Base-by-base conservation (phyloP, 2,888 invertebrate species). In the Lasioglossum vierecki region DNA sequence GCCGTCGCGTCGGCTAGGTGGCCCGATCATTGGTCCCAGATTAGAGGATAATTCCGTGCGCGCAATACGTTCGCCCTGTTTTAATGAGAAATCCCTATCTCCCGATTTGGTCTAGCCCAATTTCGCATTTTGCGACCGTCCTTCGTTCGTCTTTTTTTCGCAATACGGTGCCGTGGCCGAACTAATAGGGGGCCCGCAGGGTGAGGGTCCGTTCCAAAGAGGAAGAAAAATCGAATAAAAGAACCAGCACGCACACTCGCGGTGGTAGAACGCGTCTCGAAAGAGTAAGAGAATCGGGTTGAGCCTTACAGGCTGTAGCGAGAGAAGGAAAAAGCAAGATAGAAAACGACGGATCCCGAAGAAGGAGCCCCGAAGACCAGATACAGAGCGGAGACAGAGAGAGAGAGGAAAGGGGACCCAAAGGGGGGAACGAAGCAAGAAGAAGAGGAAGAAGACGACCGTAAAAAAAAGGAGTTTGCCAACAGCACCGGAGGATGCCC, bases 401-500 rank as follows among this genome's bases (percentile, higher is more conserved):
- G 53, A 53, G 22, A 53, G 22, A 22, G n/a, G 3, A 53, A 8
- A n/a, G n/a, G 8, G 9, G 53, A 53, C 53, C 53, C 1, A 53
- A n/a, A 53, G 53, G 53, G 53, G 53, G 85, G 22, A 53, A n/a
- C 53, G n/a, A 53, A 87, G 88, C 80, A 80, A 70, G 76, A 80
- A 63, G 74, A 77, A 49, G 60, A 70, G 49, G 53, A 83, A 80
- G 79, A 80, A 75, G 85, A 78, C 83, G 86, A 79, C 53, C 53
- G 82, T 84, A 87, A 91, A 91, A 93, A 90, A 91, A 91, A 90
- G 82, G 83, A 92, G 91, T 91, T 90, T 92, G 91, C 92, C 92
- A 93, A 94, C 93, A 93, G 93, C 93, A 92, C 92, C 91, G 93
- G 93, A 94, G 94, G 94, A 94, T 93, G 94, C 92, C 93, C 93